Evolutionary conservation across 2,797 vertebrate genomes (phyloP).

Genomic region (Manis javanica): DNA sequence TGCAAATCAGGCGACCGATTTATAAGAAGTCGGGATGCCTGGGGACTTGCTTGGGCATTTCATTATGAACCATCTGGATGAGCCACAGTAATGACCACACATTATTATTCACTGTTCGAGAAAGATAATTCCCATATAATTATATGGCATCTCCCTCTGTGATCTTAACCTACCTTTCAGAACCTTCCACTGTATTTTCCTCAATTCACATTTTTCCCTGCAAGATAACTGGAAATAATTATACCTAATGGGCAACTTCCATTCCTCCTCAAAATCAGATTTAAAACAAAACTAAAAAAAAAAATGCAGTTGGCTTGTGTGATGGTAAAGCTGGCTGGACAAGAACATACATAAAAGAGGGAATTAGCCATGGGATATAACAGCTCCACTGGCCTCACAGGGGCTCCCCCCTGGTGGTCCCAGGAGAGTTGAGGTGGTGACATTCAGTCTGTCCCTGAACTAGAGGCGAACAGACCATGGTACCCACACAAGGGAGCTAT

Average conservation of each 20-base stretch:
- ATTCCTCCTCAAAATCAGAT: slow-evolving; percentile 28
- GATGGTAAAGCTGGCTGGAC: neutral
- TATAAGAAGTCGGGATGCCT: slow-evolving; percentile 72
- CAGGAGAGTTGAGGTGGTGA: neutral
- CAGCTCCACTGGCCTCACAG: neutral
- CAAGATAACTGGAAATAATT: slow-evolving; percentile 29
- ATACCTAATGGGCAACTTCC: slow-evolving; percentile 25
- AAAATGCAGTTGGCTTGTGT: neutral
- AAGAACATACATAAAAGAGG: neutral
- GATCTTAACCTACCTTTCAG: slow-evolving; percentile 50
- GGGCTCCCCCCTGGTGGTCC: neutral
- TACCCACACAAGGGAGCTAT: neutral
- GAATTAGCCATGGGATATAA: neutral
- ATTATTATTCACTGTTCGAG: slow-evolving; percentile 68
- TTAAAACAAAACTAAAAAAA: slow-evolving; percentile 1
- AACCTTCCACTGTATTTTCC: slow-evolving; percentile 33
- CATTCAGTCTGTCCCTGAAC: neutral
- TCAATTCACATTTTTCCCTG: slow-evolving; percentile 3
- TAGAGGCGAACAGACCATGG: neutral
- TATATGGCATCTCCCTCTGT: slow-evolving; percentile 34
- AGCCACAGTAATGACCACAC: slow-evolving; percentile 71
- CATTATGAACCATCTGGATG: slow-evolving; percentile 79
- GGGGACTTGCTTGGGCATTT: slow-evolving; percentile 65
- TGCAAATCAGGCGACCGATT: slow-evolving; percentile 78
- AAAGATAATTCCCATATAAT: slow-evolving; percentile 68